A percentile compares a stretch with the other conserved stretches of the same genome.
These are phyloP conservation scores for Tangara arthus DNA, from an alignment of 2,797 vertebrate species.

Conservation along the genomic window DNA sequence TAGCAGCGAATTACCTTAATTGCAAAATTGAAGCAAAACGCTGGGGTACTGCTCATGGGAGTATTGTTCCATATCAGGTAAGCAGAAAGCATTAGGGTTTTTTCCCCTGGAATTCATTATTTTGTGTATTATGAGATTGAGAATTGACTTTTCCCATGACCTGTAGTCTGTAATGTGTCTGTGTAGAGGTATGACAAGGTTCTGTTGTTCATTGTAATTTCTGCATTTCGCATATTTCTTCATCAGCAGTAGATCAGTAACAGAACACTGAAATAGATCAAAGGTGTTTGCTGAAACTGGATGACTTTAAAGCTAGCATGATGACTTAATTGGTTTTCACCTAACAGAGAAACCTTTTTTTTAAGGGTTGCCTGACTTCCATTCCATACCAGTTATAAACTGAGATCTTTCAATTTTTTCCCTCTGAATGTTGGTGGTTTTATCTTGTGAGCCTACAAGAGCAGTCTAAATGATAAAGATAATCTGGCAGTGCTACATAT, in stretches of 20 bases:
- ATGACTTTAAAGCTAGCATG: constrained; percentile 17
- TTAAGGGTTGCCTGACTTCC: not conserved
- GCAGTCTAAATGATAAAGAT: not conserved
- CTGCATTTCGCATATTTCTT: constrained; percentile 44
- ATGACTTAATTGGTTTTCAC: constrained; percentile 17
- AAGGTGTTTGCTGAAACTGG: constrained; percentile 58
- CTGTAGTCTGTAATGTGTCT: not conserved
- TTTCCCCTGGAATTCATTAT: not conserved
- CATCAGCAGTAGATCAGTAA: constrained; percentile 53
- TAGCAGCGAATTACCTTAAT: constrained; percentile 92
- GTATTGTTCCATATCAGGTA: constrained; percentile 97
- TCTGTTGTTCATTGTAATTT: constrained; percentile 56
- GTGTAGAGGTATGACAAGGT: constrained; percentile 18
- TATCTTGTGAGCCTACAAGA: not conserved
- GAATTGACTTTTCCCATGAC: not conserved
- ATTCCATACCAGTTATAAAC: not conserved
- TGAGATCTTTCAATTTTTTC: not conserved
- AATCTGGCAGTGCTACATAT: not conserved
- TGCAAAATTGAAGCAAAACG: constrained; percentile 83
- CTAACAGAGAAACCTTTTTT: not conserved
- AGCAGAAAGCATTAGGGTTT: not conserved
- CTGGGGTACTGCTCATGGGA: constrained; percentile 94
- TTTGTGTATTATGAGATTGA: not conserved
- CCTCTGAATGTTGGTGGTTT: not conserved
- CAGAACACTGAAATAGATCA: constrained; percentile 61